Evolutionary conservation across 2,113 vertebrate species (phyloP).

Genomic region (Cairina moschata): DNA sequence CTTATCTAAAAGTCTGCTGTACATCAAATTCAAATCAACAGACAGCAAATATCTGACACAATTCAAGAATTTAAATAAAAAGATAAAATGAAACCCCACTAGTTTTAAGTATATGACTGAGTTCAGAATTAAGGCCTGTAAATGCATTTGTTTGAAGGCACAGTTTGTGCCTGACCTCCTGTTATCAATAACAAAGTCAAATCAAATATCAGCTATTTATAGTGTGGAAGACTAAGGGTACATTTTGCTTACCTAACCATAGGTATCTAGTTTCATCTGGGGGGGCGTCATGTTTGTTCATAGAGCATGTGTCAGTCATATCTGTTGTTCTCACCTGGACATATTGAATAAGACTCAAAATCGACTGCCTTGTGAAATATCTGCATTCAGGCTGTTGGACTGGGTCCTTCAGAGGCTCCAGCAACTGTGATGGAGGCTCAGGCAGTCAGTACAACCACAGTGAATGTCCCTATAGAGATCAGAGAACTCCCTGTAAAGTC

Average conservation of each 20-base stretch:
- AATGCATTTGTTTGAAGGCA: background rate
- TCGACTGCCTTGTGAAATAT: background rate
- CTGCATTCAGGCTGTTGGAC: rapidly evolving
- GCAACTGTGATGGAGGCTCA: background rate
- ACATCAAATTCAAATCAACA: background rate
- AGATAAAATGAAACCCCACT: background rate
- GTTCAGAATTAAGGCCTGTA: background rate
- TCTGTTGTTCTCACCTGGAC: background rate
- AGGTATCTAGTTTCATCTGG: background rate
- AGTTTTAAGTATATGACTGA: background rate
- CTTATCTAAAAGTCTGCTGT: background rate
- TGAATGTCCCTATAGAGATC: no score
- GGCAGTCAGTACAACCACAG: background rate
- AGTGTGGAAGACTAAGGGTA: background rate
- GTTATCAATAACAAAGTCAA: background rate
- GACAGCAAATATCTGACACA: background rate
- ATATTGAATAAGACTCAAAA: background rate
- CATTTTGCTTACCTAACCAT: background rate
- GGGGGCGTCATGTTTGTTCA: background rate
- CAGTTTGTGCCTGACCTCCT: background rate
- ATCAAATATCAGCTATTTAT: background rate
- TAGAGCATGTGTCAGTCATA: background rate
- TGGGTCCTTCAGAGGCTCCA: background rate
- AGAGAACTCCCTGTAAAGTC: background rate
- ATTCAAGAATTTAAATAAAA: background rate